Conservation (phyloP, 2,113 vertebrate species). For the Macaca mulatta region DNA sequence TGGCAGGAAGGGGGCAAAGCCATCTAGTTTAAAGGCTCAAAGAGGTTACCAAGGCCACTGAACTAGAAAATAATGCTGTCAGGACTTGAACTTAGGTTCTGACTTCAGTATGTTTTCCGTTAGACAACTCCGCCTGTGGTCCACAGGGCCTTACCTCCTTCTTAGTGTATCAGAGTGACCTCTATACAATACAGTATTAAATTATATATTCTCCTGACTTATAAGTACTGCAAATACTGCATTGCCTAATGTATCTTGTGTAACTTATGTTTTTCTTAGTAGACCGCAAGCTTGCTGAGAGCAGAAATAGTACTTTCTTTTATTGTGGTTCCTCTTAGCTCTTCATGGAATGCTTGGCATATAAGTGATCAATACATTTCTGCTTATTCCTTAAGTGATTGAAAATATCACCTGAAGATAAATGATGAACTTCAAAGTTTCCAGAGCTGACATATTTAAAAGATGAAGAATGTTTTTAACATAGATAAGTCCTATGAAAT, state of each 20-base stretch:
- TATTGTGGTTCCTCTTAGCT: neutral
- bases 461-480: neutral
- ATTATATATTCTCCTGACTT: neutral
- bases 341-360: neutral
- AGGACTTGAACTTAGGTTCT: conserved; percentile 50
- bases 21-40: conserved; percentile 48
- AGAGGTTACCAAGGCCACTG: conserved; percentile 37
- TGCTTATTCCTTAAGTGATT: conserved; percentile 5
- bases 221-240: no score
- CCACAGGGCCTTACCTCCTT: neutral
- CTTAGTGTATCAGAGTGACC: neutral
- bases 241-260: neutral
- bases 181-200: neutral
- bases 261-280: conserved; percentile 1
- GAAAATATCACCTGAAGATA: neutral
- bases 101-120: conserved; percentile 11
- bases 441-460: neutral
- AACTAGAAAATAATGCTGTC: conserved; percentile 10
- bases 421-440: conserved; percentile 10
- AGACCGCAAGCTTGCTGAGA: neutral
- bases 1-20: conserved; percentile 63
- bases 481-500: neutral
- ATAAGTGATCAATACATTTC: neutral
- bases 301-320: conserved; percentile 25
- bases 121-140: neutral